Base-by-base conservation (phyloP, 1,140 invertebrate species). In the Scylla paramamosain region DNA sequence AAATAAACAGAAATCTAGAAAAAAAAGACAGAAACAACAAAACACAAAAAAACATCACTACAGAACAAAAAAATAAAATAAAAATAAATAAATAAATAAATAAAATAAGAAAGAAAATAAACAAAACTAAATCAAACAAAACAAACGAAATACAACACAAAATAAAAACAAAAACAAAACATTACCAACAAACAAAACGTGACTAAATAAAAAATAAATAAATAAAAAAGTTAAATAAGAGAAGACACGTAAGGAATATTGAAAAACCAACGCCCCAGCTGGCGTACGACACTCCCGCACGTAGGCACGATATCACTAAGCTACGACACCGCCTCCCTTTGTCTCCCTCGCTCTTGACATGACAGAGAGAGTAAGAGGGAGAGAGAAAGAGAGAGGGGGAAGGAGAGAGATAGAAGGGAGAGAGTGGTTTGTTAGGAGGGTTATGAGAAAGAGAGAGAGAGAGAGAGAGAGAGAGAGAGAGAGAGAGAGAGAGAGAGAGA, bases 371-470 rank as follows among this genome's bases (percentile, higher is more conserved):
- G 84, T 4, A 8, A 59, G 39, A 87, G 16, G 46, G 88, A 90
- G 88, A 90, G 88, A 4, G 88, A 90, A 32, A 14, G 48, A 77
- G 48, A 92, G 91, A 92, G 48, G 59, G 91, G 83, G 83, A 14
- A 28, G 12, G 10, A 16, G 83, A 1, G 32, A n/a, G 12, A 28
- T 12, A 86, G 25, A 28, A 12, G 32, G 83, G 32, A 12, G 83
- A 4, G n/a, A n/a, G 32, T 14, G 83, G 83, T 12, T 14, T 12
- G 28, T 12, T 86, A 29, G 2, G 32, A 29, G 7, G 48, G 29
- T 46, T 45, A 31, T 20, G 20, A 46, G 25, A 20, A 28, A n/a
- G 12, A 48, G 48, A 52, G 90, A 52, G 48, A 52, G 48, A 91
- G 48, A 45, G 90, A 52, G 39, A 28, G 48, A 67, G 48, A 31